Evolutionary conservation across 2,113 vertebrate genomes (phyloP), one percentile per base, ranked within the genome.

Genomic region (Pteruthius melanotis): DNA sequence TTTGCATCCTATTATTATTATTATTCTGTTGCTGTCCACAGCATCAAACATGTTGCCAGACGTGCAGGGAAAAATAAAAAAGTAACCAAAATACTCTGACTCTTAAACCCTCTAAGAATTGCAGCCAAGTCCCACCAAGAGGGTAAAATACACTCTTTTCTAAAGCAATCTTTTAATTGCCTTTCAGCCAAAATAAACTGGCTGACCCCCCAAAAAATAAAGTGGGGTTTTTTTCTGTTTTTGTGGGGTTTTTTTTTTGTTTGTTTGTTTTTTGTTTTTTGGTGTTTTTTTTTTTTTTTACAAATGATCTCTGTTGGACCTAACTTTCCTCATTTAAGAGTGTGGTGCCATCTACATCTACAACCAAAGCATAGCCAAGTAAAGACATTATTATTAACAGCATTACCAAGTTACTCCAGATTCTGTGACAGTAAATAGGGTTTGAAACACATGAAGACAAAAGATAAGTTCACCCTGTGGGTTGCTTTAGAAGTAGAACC

Each of bases 261-360:
- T 40, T 40, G 39, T 9, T 40, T 40, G 39, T 9, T 40, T 10
- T 10, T 40, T 40, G 9, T 40, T 40, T 40, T 9, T 9, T 9
- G 39, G 39, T 9, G 39, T 40, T 40, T 40, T 40, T 40, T 40
- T 40, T 9, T 40, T 17, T 52, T 64, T 52, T 31, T 30, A 50
- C 6, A 18, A 64, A 40, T 1, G 0, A 2, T n/a, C 7, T 30
- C 15, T 64, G 9, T 5, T 60, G 27, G 49, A 69, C 44, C 49
- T 52, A 27, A 27, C 52, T 76, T 79, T 40, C 20, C 17, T 22
- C 22, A 4, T 59, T 42, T 54, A 21, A 72, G 33, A 52, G 18
- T 9, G 9, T 40, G 7, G 10, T 76, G 21, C 33, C 63, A 31
- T 27, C 40, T 72, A 10, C 21, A 60, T 15, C 13, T 64, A 68